phyloP scores from a whole-genome alignment of 2,888 invertebrate genomes.

The Mayetiola destructor region DNA sequence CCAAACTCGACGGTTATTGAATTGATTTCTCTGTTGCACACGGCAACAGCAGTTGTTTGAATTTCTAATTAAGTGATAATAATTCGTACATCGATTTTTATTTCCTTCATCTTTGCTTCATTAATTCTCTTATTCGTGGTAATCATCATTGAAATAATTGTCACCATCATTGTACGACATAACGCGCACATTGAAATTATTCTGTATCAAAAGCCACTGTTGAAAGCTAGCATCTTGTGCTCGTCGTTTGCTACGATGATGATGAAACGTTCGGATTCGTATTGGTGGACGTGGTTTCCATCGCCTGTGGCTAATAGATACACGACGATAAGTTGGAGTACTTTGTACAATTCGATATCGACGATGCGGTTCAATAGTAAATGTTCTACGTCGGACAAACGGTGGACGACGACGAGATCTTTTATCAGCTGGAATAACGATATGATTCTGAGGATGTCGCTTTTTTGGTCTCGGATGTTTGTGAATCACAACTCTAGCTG shows the following conservation, averaged over 20 bases:
- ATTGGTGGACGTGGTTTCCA: background rate
- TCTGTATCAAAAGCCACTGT: conserved; percentile 7
- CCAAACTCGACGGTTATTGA: too few species aligned
- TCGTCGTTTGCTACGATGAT: background rate
- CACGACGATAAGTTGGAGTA: background rate
- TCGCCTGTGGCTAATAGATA: too few species aligned
- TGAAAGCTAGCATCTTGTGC: background rate
- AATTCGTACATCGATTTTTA: too few species aligned
- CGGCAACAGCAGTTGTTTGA: too few species aligned
- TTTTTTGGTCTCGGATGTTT: background rate
- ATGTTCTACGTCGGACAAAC: too few species aligned
- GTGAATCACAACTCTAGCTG: conserved; percentile 17
- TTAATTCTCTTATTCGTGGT: too few species aligned
- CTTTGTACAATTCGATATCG: background rate
- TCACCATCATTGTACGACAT: background rate
- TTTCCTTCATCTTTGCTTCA: too few species aligned
- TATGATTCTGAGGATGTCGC: background rate
- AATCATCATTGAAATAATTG: background rate
- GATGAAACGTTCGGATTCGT: background rate
- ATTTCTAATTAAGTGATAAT: too few species aligned
- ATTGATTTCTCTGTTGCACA: too few species aligned
- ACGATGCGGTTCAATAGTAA: too few species aligned
- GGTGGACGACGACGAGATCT: too few species aligned
- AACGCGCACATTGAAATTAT: conserved; percentile 2
- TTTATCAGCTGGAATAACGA: background rate